Percentiles rank a stretch among this genome's conserved stretches.
Evolutionary conservation across 2,888 invertebrate species (phyloP).

Genomic region (Eupithecia tripunctaria): DNA sequence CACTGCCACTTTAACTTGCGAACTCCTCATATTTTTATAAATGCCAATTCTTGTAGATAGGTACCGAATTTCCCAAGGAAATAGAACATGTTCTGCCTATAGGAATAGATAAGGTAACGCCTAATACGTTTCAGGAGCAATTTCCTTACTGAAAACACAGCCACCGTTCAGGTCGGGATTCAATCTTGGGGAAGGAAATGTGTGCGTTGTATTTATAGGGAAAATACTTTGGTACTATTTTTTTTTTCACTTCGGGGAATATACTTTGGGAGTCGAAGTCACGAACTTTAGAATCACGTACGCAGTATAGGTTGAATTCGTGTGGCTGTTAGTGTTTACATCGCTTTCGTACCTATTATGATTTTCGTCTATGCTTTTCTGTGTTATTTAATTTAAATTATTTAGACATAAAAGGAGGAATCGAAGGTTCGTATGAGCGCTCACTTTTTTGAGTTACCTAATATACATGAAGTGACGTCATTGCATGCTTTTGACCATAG

Average conservation of each 20-base stretch:
- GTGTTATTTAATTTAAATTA: too few relatives aligned
- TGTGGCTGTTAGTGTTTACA: neutral
- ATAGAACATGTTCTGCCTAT: neutral
- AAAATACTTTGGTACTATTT: neutral
- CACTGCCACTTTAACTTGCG: too few relatives aligned
- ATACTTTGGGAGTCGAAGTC: neutral
- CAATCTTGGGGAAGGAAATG: neutral
- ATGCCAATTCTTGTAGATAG: neutral
- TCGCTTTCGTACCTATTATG: neutral
- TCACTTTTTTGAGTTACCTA: too few relatives aligned
- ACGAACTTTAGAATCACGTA: neutral
- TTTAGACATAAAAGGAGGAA: too few relatives aligned
- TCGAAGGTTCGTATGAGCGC: too few relatives aligned
- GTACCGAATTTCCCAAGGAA: neutral
- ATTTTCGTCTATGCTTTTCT: too few relatives aligned
- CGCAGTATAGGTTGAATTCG: neutral
- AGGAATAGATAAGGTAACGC: neutral
- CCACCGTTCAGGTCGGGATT: neutral
- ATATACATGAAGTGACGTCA: too few relatives aligned
- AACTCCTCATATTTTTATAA: too few relatives aligned
- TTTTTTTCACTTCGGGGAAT: too few relatives aligned
- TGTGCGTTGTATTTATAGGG: neutral
- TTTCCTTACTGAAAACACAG: conserved; percentile 6
- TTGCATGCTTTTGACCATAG: neutral
- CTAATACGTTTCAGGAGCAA: neutral